Base-by-base conservation (phyloP, 2,797 vertebrate genomes). In the Etheostoma nigrum region DNA sequence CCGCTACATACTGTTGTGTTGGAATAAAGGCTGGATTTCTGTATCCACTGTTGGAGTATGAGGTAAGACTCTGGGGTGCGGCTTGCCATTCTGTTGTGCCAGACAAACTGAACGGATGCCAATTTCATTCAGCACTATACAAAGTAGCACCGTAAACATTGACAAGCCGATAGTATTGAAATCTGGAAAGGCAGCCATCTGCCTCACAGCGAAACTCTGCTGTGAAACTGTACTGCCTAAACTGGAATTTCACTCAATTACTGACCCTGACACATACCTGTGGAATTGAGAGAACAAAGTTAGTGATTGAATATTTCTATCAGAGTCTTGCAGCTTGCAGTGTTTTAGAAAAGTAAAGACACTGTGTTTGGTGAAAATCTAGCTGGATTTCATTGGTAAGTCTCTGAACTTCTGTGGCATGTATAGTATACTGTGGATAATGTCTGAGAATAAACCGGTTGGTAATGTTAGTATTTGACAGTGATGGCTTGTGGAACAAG, bases 161-260 rank as follows among this genome's bases (percentile, higher is more conserved):
- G 67, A 61, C 67, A 11, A 18, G 79, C 68, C 2, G 60, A 79
- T 60, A 73, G 65, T 79, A 79, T 77, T 69, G 74, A 76, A 86
- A 93, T 87, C 79, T 72, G 45, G 72, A 81, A 27, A 76, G 48
- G 65, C 71, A 73, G 85, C 33, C 68, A 36, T 61, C 58, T 60
- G 23, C 27, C 78, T 81, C 3, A 0, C 57, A 74, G 77, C 25
- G 84, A 93, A 91, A 92, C 89, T 84, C 57, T 3, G 54, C 76
- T 59, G 54, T 73, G 72, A 86, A 87, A 88, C 79, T 2, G 44
- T 40, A 86, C 88, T 44, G 86, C 81, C 89, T 81, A 3, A 87
- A 93, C 86, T 78, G 91, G 93, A 91, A 92, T 90, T 79, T 89
- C 72, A 57, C 69, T 86, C 63, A 47, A 40, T 72, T 68, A 54